Percentiles rank a stretch among this genome's conserved stretches.
phyloP scores from a whole-genome alignment of 2,797 vertebrate species.

The Hippocampus kuda region DNA sequence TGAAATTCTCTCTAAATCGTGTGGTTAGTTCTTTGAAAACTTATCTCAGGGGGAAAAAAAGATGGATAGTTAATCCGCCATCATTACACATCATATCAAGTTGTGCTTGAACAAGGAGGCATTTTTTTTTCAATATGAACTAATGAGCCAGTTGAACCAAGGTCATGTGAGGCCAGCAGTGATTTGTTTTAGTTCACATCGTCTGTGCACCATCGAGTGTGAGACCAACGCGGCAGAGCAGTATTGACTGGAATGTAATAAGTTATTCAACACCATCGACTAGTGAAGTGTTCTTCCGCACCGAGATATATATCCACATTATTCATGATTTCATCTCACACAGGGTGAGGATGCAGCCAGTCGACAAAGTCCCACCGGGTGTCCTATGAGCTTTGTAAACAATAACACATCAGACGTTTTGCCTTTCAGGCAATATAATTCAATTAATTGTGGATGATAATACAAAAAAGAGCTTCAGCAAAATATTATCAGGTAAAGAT shows the following conservation, averaged over 20 bases:
- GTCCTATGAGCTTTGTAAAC: slow-evolving; percentile 2
- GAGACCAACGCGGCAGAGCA: slow-evolving; percentile 8
- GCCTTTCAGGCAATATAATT: background rate
- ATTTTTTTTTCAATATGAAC: slow-evolving; percentile 31
- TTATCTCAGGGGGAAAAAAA: background rate
- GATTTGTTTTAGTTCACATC: slow-evolving; percentile 28
- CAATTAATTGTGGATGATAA: background rate
- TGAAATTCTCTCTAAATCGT: too few relatives aligned
- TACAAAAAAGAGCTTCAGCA: background rate
- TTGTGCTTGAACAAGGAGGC: background rate
- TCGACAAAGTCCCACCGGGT: background rate
- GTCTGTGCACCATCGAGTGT: slow-evolving; percentile 7
- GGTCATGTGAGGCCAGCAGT: slow-evolving; percentile 13
- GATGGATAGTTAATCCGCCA: background rate
- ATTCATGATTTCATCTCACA: slow-evolving; percentile 22
- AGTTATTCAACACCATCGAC: slow-evolving; percentile 43
- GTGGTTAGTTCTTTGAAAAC: background rate
- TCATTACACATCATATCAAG: background rate
- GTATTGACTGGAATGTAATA: slow-evolving; percentile 34
- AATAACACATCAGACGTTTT: background rate
- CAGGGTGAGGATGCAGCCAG: background rate
- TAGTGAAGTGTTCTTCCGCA: slow-evolving; percentile 27
- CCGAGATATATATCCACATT: slow-evolving; percentile 31
- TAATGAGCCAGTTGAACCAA: slow-evolving; percentile 26
- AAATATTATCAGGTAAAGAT: background rate